Evolutionary conservation across 1,140 invertebrate species (phyloP).

Genomic region (Drosophila parvula): DNA sequence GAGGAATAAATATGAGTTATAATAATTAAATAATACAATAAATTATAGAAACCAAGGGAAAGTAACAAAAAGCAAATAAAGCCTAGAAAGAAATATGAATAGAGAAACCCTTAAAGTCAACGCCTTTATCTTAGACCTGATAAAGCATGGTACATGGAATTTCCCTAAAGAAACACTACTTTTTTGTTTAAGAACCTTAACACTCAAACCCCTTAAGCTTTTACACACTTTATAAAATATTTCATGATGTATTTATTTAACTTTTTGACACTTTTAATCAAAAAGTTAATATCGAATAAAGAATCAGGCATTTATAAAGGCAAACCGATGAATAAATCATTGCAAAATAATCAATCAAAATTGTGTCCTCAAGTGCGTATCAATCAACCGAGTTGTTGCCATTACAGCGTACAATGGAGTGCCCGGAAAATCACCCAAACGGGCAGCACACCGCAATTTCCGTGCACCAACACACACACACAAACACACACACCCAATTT

Average conservation of each 20-base stretch:
- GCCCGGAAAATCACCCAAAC: constrained; percentile 24
- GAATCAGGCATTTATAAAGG: background rate
- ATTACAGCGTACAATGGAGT: constrained; percentile 34
- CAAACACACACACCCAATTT: background rate
- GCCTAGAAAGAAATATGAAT: background rate
- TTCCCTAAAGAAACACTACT: background rate
- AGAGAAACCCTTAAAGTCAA: too few species aligned
- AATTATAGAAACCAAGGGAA: background rate
- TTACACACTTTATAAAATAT: background rate
- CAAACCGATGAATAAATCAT: constrained; percentile 31
- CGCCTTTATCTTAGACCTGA: too few species aligned
- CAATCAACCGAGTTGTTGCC: constrained; percentile 19
- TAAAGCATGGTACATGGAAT: too few species aligned
- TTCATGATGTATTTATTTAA: background rate
- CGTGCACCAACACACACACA: background rate
- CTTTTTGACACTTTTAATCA: background rate
- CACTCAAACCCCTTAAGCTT: too few species aligned
- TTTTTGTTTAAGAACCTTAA: background rate
- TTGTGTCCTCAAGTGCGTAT: constrained; percentile 13
- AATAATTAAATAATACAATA: background rate
- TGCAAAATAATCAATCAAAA: constrained; percentile 34
- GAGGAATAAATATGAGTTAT: background rate
- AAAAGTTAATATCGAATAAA: background rate
- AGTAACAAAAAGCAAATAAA: background rate
- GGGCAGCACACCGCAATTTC: constrained; percentile 35